Conservation (phyloP, 2,888 invertebrate species). For the Furcula furcula region DNA sequence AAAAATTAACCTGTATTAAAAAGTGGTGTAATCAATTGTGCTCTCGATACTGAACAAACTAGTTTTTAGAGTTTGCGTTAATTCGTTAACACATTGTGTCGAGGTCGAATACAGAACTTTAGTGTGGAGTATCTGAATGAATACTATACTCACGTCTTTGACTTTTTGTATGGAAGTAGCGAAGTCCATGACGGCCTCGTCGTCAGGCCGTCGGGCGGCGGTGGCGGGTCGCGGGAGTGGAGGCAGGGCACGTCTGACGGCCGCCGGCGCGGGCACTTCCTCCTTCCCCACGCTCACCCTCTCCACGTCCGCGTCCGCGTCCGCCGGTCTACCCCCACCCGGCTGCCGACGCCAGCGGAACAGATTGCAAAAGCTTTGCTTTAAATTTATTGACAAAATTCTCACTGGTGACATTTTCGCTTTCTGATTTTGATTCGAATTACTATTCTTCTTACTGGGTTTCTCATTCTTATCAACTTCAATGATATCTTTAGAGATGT, state of each 20-base stretch:
- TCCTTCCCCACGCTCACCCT: conserved; percentile 41
- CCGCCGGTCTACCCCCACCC: conserved; percentile 40
- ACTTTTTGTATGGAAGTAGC: conserved; percentile 96
- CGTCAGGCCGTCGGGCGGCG: conserved; percentile 45
- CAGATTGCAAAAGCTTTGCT: conserved; percentile 92
- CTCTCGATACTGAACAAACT: too few species aligned
- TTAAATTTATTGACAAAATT: conserved; percentile 88
- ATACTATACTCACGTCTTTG: conserved; percentile 95
- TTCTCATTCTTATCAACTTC: conserved; percentile 74
- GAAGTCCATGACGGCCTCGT: conserved; percentile 88
- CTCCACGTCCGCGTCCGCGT: conserved; percentile 61
- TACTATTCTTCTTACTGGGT: conserved; percentile 43
- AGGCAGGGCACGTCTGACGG: conserved; percentile 66
- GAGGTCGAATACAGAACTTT: too few species aligned
- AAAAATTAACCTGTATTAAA: too few species aligned
- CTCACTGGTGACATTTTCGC: conserved; percentile 84
- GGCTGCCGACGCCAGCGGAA: conserved; percentile 84
- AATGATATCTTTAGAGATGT: conserved; percentile 46
- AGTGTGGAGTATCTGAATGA: too few species aligned
- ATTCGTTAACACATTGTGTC: too few species aligned
- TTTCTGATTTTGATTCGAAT: conserved; percentile 49
- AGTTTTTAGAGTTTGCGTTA: too few species aligned
- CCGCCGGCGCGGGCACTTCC: conserved; percentile 61
- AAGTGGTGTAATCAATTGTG: too few species aligned
- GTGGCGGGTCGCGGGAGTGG: conserved; percentile 76